Evolutionary conservation across 2,113 vertebrate genomes (phyloP), one percentile per base, ranked within the genome.

Genomic region (Ia io): DNA sequence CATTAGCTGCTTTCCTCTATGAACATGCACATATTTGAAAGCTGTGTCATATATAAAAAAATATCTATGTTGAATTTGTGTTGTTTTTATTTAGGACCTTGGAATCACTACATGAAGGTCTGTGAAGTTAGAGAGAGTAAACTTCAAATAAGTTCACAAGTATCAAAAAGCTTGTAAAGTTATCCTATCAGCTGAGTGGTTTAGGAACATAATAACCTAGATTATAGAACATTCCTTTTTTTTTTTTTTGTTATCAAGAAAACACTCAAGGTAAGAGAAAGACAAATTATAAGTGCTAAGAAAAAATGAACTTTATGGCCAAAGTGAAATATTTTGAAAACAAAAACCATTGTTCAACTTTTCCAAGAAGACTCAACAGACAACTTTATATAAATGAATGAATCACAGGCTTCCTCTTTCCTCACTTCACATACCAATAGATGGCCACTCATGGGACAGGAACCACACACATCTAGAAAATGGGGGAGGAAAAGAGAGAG

Each of bases 371-470:
- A n/a, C 1, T 4, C 42, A 11, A 30, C 10, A 70, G 25, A 77
- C 18, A 44, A 7, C 8, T 51, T 20, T 32, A 53, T 20, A 35
- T 37, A 30, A 67, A 61, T 11, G 59, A 28, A 77, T 7, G 37
- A 32, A 8, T 51, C 69, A 4, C 2, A 18, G 23, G 13, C 14
- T 42, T 37, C 32, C 23, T 44, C 5, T 61, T 25, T 28, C 40
- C 10, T 65, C 23, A 6, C 14, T 37, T 84, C 12, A 2, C 65
- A 4, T 49, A 2, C 11, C 37, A 51, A 6, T 2, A 16, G 35
- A 23, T 5, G 6, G 14, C 5, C n/a, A 20, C 9, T 1, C 23
- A 49, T 22, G 30, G 12, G 1, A 2, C 35, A 51, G 4, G 44
- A 49, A 40, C 23, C 37, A 47, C 7, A 47, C 23, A 25, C 23